Base-by-base conservation (phyloP, 2,113 vertebrate species). In the Chrysochloris asiatica region DNA sequence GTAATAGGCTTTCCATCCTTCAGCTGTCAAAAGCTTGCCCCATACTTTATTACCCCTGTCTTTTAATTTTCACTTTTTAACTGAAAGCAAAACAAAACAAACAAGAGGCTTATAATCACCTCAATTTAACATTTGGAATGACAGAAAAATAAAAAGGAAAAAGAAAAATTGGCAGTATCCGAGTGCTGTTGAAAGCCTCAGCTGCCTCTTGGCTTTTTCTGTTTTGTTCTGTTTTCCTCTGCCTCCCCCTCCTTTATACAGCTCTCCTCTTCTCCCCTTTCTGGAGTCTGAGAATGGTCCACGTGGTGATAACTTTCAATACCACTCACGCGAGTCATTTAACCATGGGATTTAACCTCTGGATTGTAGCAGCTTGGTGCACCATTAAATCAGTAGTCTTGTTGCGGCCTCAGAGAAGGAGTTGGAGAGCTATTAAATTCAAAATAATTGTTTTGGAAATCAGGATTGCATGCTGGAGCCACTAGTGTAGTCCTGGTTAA, bases 1-100 rank as follows among this genome's bases (percentile, higher is more conserved):
- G 36, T 90, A 93, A 85, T 33, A 43, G 78, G 78, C 90, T 97
- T 97, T 96, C 38, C 78, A 94, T 91, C 95, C 59, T 87, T 86
- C 48, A 67, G 52, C 71, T 97, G 94, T 97, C 91, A 96, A 91
- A 69, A 48, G 86, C 89, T 93, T 84, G 89, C 84, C 54, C 71
- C 24, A 83, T 45, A 90, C 65, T 96, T 94, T 92, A 96, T 93
- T 91, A 95, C 71, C 47, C 91, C 94, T 86, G 88, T 76, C 48
- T 96, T 95, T 94, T 33, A 93, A 91, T 82, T 97, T 96, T 95
- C 91, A 92, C 95, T 96, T 97, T 89, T 94, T 92, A 83, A 89
- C 89, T 72, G 95, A 95, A 90, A 75, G 94, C 93, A 92, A 96
- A 95, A 89, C 59, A 95, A 96, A 90, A 89, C 93, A 97, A 93